These are phyloP conservation scores for Eupithecia vulgata DNA, from an alignment of 2,888 invertebrate species.

Conservation along the genomic window DNA sequence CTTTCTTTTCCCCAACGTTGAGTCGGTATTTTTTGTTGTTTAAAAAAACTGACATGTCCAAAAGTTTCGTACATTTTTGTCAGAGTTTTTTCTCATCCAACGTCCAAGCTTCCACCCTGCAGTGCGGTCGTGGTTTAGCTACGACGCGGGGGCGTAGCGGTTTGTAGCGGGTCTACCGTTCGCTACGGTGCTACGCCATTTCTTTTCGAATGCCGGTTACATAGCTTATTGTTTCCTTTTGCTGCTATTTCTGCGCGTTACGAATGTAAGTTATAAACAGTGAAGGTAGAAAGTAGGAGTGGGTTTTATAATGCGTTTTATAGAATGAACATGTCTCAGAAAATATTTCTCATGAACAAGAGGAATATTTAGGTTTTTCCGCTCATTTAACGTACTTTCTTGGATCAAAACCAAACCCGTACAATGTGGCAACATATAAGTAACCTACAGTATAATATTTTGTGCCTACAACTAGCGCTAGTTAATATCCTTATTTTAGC, in stretches of 20 bases:
- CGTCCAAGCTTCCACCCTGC: background rate
- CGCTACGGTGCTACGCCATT: constrained; percentile 21
- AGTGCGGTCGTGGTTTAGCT: background rate
- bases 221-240: background rate
- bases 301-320: background rate
- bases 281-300: background rate
- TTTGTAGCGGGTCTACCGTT: constrained; percentile 16
- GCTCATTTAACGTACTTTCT: background rate
- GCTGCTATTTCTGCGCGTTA: background rate
- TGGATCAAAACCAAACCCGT: background rate
- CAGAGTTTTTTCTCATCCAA: background rate
- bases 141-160: constrained; percentile 15
- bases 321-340: background rate
- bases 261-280: background rate
- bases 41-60: too few relatives aligned
- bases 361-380: background rate
- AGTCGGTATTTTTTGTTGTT: too few relatives aligned
- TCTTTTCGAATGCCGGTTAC: background rate
- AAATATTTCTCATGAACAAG: too few relatives aligned
- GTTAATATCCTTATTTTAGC: too few relatives aligned
- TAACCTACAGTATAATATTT: background rate
- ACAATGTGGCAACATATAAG: background rate
- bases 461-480: background rate
- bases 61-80: background rate
- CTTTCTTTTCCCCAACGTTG: too few relatives aligned